phyloP scores from a whole-genome alignment of 2,888 invertebrate species.

The Caenorhabditis doughertyi region DNA sequence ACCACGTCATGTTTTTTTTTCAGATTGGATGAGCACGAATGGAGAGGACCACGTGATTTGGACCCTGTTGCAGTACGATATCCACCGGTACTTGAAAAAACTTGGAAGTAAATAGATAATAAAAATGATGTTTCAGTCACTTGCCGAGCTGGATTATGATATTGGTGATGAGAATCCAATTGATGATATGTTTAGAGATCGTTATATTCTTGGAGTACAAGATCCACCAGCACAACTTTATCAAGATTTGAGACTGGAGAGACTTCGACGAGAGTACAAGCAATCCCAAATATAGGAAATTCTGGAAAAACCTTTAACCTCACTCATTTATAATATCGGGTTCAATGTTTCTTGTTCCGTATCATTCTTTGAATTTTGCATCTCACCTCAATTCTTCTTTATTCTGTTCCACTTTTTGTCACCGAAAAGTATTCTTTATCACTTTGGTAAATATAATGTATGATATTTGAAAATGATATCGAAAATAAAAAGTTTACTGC shows the following conservation, averaged over 20 bases:
- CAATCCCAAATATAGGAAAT: conserved; percentile 67
- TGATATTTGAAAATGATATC: conserved; percentile 22
- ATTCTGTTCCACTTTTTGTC: not conserved
- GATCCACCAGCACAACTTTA: conserved; percentile 71
- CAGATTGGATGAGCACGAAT: conserved; percentile 67
- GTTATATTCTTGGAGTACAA: conserved; percentile 72
- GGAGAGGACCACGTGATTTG: conserved; percentile 58
- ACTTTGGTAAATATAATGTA: conserved; percentile 22
- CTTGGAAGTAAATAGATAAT: not conserved
- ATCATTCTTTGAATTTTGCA: conserved; percentile 15
- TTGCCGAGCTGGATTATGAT: conserved; percentile 63
- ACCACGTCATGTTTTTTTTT: conserved; percentile 22
- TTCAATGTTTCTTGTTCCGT: not conserved
- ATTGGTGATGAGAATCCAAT: conserved; percentile 68
- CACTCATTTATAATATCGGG: conserved; percentile 17
- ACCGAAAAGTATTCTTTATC: conserved; percentile 4
- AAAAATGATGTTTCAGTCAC: conserved; percentile 24
- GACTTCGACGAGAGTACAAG: conserved; percentile 71
- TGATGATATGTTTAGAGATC: conserved; percentile 72
- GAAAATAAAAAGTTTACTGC: conserved; percentile 4
- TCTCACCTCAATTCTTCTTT: conserved; percentile 11
- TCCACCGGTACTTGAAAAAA: conserved; percentile 40
- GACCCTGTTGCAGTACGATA: conserved; percentile 54
- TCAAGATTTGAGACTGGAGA: conserved; percentile 70
- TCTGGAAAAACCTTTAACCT: not conserved